Evolutionary conservation across 2,888 invertebrate genomes (phyloP), one percentile per base, ranked within the genome.

Genomic region (Parnassius apollo): DNA sequence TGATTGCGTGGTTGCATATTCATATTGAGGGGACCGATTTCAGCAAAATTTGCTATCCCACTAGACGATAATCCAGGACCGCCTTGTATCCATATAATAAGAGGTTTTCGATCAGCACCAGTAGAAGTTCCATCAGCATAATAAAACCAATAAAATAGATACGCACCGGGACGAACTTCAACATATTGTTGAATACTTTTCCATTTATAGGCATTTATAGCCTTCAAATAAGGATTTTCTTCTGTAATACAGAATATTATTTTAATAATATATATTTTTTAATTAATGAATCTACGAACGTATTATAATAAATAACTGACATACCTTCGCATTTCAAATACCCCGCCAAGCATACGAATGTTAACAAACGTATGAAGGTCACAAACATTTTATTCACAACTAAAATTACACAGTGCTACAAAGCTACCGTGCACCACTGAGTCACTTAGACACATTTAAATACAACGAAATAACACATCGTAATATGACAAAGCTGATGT

Each of bases 111-210:
- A 11, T 94, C 44, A 85, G 93, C 80, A 4, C 90, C 92, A 2
- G 77, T 66, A 0, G 93, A 93, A 57, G 93, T 92, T 0, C 95
- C 94, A 18, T 95, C 94, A 18, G 95, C 96, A 74, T 95, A 95
- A 78, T 96, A 97, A n/a, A 98, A 88, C 96, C 97, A 97, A 93
- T 96, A 97, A 82, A 97, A 97, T 89, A 96, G 94, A 71, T 95
- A 94, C 0, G 96, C 96, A 0, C 94, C 93, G 2, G 93, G 92
- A 0, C 97, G 93, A 0, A 97, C 96, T 76, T 94, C 93, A 1
- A 95, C 94, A 77, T 95, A 96, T 7, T 94, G 95, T 93, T 96
- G 97, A 71, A 95, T 94, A 55, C 79, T 81, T 69, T 83, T 79
- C 78, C 83, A 81, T 45, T 78, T 79, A 11, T 71, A 74, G 11